Evolutionary conservation across 2,888 invertebrate genomes (phyloP), one percentile per base, ranked within the genome.

Genomic region (Pomacea canaliculata): DNA sequence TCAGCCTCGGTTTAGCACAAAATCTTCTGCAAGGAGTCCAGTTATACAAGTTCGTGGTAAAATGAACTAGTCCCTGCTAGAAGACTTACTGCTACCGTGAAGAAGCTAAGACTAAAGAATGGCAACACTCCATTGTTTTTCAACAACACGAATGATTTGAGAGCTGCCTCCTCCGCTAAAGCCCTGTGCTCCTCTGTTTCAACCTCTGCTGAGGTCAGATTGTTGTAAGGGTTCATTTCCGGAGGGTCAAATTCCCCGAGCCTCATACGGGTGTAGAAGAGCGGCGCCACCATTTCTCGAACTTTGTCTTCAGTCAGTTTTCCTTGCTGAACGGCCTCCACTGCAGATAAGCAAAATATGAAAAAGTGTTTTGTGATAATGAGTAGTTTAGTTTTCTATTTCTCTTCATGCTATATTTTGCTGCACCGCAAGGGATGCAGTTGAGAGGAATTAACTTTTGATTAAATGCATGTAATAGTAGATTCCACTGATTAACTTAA

Each of bases 91-190:
- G 49, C 65, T 10, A 71, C 63, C 7, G 60, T 71, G 8, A 16
- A 7, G n/a, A 27, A 51, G 19, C 46, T 69, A 23, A 23, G 13
- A n/a, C 23, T 49, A 48, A 59, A 63, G 3, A 88, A 67, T 66
- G 85, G 84, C 5, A 85, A 78, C 13, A 79, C 37, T 46, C 68
- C 56, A 46, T 83, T 66, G 62, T 88, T 86, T 76, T 89, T 89
- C 70, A 89, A 80, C 72, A 89, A 76, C 10, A 88, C 87, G 78
- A 88, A 85, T 13, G 85, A 82, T 78, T 85, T 85, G 76, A 82
- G 80, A 27, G 89, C 88, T n/a, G 88, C 86, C 66, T 83, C 78
- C 4, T 85, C 71, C 37, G 86, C 82, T 13, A 87, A 79, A 3
- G 79, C 66, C 56, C 79, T 79, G 75, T 87, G 87, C 23, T 77